phyloP scores from a whole-genome alignment of 2,888 invertebrate genomes.

The Asteroscopus sphinx region DNA sequence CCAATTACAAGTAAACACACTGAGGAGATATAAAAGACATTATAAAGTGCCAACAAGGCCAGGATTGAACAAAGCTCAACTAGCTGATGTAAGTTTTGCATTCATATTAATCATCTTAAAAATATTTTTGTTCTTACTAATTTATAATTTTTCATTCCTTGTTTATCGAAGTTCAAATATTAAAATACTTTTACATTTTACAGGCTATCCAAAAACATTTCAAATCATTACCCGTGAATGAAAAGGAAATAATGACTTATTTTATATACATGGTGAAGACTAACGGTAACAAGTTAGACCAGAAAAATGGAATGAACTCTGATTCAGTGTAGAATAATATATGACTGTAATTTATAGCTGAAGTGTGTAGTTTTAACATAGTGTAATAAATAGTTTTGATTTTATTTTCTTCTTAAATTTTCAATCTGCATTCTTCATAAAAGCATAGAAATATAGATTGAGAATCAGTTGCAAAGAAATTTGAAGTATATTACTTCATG shows the following conservation, averaged over 20 bases:
- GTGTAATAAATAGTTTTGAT: slow-evolving; percentile 62
- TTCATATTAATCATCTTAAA: neutral
- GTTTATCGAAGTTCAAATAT: slow-evolving; percentile 2
- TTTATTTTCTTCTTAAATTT: slow-evolving; percentile 68
- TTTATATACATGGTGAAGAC: slow-evolving; percentile 99
- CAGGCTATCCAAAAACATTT: slow-evolving; percentile 98
- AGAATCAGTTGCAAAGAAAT: slow-evolving; percentile 61
- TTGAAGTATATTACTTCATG: slow-evolving; percentile 76
- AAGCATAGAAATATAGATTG: slow-evolving; percentile 66
- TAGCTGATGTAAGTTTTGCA: slow-evolving; percentile 95
- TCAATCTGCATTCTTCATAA: slow-evolving; percentile 69
- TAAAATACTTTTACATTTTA: slow-evolving; percentile 68
- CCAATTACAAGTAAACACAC: slow-evolving; percentile 97
- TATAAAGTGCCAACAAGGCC: slow-evolving; percentile 97
- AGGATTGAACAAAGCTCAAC: slow-evolving; percentile 97
- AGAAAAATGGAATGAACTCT: slow-evolving; percentile 93
- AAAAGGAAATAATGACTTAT: slow-evolving; percentile 98
- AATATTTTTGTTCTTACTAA: too few species aligned
- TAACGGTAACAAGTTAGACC: slow-evolving; percentile 96
- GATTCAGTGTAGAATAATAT: slow-evolving; percentile 84
- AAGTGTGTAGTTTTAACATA: slow-evolving; percentile 70
- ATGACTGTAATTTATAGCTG: slow-evolving; percentile 70
- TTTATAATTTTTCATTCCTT: neutral
- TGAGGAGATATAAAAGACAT: slow-evolving; percentile 97
- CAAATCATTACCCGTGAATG: slow-evolving; percentile 97